These are phyloP conservation scores for Balearica regulorum DNA, from an alignment of 2,797 vertebrate species.

Conservation along the genomic window DNA sequence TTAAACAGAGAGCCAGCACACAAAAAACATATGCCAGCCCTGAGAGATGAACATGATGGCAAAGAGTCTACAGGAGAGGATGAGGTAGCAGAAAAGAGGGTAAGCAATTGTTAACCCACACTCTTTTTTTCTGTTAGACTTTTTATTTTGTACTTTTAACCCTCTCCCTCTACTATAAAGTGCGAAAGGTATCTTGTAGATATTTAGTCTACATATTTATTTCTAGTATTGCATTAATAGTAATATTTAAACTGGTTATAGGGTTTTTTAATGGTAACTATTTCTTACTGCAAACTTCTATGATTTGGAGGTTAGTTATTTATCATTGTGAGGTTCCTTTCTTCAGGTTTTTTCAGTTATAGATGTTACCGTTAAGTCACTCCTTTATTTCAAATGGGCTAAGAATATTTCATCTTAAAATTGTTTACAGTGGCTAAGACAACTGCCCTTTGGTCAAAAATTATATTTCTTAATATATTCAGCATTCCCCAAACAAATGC, in stretches of 20 bases:
- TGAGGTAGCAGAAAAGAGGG: conserved; percentile 87
- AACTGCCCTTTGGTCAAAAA: neutral
- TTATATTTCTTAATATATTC: neutral
- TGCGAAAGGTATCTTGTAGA: neutral
- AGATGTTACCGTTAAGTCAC: neutral
- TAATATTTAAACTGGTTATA: neutral
- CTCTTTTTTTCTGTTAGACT: conserved; percentile 60
- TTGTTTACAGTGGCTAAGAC: neutral
- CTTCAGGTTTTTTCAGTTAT: neutral
- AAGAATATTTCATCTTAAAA: neutral
- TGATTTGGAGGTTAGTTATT: neutral
- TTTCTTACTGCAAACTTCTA: neutral
- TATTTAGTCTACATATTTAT: neutral
- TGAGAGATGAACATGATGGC: conserved; percentile 84
- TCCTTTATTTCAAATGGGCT: neutral
- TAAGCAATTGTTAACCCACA: conserved; percentile 78
- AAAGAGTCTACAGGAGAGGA: conserved; percentile 82
- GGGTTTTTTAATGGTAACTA: neutral
- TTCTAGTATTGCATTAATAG: neutral
- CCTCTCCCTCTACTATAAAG: neutral
- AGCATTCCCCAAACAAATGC: neutral
- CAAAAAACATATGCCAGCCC: conserved; percentile 85
- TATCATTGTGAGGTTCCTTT: neutral
- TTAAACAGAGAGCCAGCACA: conserved; percentile 93
- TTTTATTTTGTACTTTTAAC: conserved; percentile 22